Evolutionary conservation across 2,888 invertebrate species (phyloP).

Genomic region (Meliscaeva auricollis): DNA sequence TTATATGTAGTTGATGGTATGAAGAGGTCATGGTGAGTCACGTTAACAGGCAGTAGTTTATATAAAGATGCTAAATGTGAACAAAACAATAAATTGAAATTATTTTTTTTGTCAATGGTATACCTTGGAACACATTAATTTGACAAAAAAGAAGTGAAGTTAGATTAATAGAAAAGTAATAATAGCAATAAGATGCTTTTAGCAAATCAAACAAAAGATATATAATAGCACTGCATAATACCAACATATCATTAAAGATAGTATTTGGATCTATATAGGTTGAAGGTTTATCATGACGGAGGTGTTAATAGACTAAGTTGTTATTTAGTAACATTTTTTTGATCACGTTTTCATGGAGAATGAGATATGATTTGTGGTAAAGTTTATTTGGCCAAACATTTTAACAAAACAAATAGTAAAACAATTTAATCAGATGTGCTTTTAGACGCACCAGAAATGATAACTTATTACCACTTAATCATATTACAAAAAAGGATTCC

Average conservation of each 20-base stretch:
- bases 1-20: slow-evolving; percentile 44
- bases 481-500: too few relatives aligned
- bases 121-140: slow-evolving; percentile 51
- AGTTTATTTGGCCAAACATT: too few relatives aligned
- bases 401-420: too few relatives aligned
- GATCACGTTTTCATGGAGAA: slow-evolving; percentile 5
- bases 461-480: too few relatives aligned
- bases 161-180: not conserved
- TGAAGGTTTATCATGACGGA: not conserved
- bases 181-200: not conserved
- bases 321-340: not conserved
- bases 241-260: not conserved
- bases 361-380: too few relatives aligned
- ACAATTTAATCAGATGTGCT: too few relatives aligned
- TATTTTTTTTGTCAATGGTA: slow-evolving; percentile 30
- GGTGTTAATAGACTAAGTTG: slow-evolving; percentile 6
- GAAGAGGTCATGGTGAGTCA: slow-evolving; percentile 67
- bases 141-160: slow-evolving; percentile 4
- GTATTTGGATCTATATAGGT: not conserved
- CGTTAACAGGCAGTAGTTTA: slow-evolving; percentile 31
- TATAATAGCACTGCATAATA: too few relatives aligned
- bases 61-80: slow-evolving; percentile 32
- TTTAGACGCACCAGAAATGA: too few relatives aligned
- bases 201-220: not conserved
- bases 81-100: slow-evolving; percentile 29